Evolutionary conservation across 2,888 invertebrate species (phyloP).

Genomic region (Drosophila limbata): DNA sequence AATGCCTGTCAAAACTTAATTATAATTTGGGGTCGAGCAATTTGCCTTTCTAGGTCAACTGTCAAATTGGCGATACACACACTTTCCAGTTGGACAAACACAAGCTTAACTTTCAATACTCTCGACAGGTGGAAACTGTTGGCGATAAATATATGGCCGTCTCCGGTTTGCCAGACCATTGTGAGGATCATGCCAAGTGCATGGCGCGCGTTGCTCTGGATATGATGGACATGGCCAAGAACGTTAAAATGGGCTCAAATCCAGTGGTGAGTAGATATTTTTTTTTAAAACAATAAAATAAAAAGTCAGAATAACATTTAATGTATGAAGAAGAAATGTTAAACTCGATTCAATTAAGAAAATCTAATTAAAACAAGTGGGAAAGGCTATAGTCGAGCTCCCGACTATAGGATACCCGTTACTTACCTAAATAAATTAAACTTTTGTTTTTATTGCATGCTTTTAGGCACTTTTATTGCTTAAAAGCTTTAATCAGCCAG

Average conservation of each 20-base stretch:
- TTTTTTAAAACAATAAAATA: no score
- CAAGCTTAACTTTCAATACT: constrained; percentile 13
- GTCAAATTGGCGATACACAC: constrained; percentile 39
- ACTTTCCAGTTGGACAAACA: neutral
- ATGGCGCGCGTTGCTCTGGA: constrained; percentile 96
- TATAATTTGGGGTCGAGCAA: constrained; percentile 45
- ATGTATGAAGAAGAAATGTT: no score
- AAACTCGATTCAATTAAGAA: no score
- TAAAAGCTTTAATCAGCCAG: no score
- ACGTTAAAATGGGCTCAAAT: constrained; percentile 94
- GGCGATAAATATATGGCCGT: constrained; percentile 99
- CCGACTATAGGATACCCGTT: no score
- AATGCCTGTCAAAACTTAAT: constrained; percentile 62
- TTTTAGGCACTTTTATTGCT: no score
- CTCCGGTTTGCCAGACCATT: constrained; percentile 96
- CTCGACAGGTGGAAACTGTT: constrained; percentile 95
- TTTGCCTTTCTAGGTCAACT: constrained; percentile 55
- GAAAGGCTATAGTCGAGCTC: no score
- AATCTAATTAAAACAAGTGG: no score
- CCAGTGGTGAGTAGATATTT: constrained; percentile 90
- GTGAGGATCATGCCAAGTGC: constrained; percentile 95
- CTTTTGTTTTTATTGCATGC: no score
- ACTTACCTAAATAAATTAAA: no score
- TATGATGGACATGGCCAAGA: constrained; percentile 97
- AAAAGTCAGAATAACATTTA: no score